phyloP scores from a whole-genome alignment of 2,888 invertebrate genomes.

The Chloroclysta siterata region DNA sequence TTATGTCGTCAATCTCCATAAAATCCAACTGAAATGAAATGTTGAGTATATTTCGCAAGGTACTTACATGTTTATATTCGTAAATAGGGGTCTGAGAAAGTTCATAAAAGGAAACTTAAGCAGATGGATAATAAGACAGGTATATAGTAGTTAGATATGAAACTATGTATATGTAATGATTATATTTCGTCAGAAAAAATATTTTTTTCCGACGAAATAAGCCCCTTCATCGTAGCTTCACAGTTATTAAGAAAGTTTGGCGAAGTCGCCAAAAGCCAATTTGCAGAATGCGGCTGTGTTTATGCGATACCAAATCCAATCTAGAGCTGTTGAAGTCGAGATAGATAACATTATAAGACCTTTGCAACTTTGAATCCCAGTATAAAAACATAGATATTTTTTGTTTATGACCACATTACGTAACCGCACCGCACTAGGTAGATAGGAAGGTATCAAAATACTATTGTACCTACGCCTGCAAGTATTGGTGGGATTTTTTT shows the following conservation, averaged over 20 bases:
- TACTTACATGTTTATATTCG: too few relatives aligned
- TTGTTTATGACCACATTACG: too few relatives aligned
- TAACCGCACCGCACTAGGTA: too few relatives aligned
- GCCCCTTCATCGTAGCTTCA: constrained; percentile 13
- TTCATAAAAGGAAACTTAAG: too few relatives aligned
- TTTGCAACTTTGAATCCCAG: background rate
- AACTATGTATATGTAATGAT: too few relatives aligned
- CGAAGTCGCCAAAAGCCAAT: constrained; percentile 50
- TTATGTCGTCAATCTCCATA: constrained; percentile 20
- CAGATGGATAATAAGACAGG: too few relatives aligned
- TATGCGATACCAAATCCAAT: constrained; percentile 58
- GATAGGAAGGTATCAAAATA: too few relatives aligned
- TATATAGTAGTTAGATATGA: too few relatives aligned
- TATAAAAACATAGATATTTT: background rate
- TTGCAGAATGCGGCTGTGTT: constrained; percentile 45
- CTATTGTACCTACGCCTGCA: too few relatives aligned
- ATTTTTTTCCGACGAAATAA: constrained; percentile 5
- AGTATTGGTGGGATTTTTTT: too few relatives aligned
- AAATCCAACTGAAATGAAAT: constrained; percentile 19
- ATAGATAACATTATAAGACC: constrained; percentile 18
- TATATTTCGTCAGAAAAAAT: too few relatives aligned
- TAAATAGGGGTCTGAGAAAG: too few relatives aligned
- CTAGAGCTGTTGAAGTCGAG: constrained; percentile 53
- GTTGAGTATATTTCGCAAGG: background rate
- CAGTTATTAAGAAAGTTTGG: constrained; percentile 46